These are phyloP conservation scores for Argentina silus DNA, from an alignment of 2,797 vertebrate genomes.

Conservation along the genomic window DNA sequence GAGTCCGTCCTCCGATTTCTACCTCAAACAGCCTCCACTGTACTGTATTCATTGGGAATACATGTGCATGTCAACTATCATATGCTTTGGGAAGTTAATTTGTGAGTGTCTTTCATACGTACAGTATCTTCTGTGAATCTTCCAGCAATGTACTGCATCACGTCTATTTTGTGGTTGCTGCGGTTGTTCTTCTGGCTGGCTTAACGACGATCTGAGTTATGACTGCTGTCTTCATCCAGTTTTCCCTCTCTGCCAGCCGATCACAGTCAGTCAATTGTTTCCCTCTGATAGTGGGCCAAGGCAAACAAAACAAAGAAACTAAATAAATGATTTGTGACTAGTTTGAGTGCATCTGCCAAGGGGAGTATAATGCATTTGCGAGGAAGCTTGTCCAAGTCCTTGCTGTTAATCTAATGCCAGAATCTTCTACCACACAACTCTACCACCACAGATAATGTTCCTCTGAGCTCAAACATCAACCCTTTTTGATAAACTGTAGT, in stretches of 20 bases:
- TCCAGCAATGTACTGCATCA: neutral
- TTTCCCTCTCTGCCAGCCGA: slow-evolving; percentile 32
- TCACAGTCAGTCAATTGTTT: slow-evolving; percentile 23
- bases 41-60: too few relatives aligned
- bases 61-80: too few relatives aligned
- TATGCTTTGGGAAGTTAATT: too few relatives aligned
- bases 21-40: too few relatives aligned
- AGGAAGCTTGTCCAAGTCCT: neutral
- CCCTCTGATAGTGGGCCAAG: neutral
- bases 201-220: slow-evolving; percentile 39
- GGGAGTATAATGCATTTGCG: neutral
- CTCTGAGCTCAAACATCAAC: too few relatives aligned
- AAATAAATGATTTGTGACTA: neutral
- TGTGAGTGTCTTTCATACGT: too few relatives aligned
- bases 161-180: neutral
- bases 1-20: too few relatives aligned
- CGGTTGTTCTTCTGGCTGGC: neutral
- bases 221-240: slow-evolving; percentile 18
- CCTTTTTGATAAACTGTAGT: too few relatives aligned
- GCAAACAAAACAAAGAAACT: neutral
- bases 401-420: neutral
- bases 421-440: neutral
- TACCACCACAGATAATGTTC: neutral
- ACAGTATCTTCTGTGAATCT: neutral
- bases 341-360: neutral